Evolutionary conservation across 1,140 invertebrate genomes (phyloP), one percentile per base, ranked within the genome.

Genomic region (Drosophila obscura): DNA sequence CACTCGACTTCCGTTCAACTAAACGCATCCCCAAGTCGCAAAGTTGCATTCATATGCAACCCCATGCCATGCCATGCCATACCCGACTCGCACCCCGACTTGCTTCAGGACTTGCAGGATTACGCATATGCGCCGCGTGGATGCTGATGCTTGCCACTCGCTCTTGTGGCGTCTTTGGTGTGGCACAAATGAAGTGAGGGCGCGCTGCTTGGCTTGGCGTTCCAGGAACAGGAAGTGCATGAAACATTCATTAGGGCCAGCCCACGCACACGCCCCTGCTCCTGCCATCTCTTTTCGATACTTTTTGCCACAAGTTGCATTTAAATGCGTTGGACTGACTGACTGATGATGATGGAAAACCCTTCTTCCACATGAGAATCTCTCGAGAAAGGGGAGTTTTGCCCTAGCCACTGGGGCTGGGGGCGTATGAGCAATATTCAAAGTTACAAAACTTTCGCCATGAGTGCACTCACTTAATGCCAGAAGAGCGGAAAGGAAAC

Each of bases 1-100:
- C 83, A 81, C 82, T 82, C 82, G 78, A 79, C 82, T 79, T 85
- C 82, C 82, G 82, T 71, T 83, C 71, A 82, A 76, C 83, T 79
- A 88, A 88, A 85, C 79, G 78, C 81, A 85, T 75, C 77, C 60
- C 63, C 35, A 39, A 71, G 69, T 79, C 69, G 35, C 35, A 58
- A 73, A 76, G 65, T 68, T 53, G 59, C 59, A 69, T 69, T 62
- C 69, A 63, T 62, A 48, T 62, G 68, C 69, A 50, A 48, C 50
- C 66, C 24, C 35, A 22, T 24, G 7, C 28, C 39, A 19, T 19
- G 6, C 31, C 22, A 7, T 11, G 13, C 15, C 28, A 11, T n/a
- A 1, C 13, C 19, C 31, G 8, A 19, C 41, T 50, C 44, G 1
- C 62, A 39, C 49, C 57, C 61, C 50, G 61, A 22, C 31, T 35